These are phyloP conservation scores for Drosophila malerkotliana DNA, from an alignment of 1,140 invertebrate species.

Conservation along the genomic window DNA sequence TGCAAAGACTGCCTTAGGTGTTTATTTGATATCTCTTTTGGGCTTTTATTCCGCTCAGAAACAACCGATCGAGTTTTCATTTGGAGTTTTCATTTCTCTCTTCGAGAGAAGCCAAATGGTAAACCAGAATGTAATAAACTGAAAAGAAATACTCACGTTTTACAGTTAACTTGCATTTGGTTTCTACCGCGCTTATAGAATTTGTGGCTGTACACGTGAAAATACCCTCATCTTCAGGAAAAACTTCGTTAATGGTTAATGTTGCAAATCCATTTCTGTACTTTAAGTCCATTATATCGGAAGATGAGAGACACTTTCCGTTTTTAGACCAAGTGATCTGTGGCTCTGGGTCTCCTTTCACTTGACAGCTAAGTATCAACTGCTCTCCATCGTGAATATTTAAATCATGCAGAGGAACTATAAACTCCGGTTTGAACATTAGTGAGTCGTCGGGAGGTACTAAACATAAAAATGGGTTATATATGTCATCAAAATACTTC, in stretches of 20 bases:
- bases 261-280: constrained; percentile 94
- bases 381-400: constrained; percentile 92
- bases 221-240: constrained; percentile 96
- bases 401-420: constrained; percentile 88
- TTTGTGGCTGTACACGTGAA: constrained; percentile 96
- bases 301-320: constrained; percentile 89
- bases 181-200: constrained; percentile 92
- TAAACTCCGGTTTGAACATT: constrained; percentile 94
- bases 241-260: constrained; percentile 94
- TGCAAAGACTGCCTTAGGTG: too few species aligned
- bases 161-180: constrained; percentile 92
- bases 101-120: too few species aligned
- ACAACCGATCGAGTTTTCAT: too few species aligned
- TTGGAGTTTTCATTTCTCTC: too few species aligned
- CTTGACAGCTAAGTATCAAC: constrained; percentile 90
- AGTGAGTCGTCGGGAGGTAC: constrained; percentile 93
- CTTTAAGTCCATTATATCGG: constrained; percentile 94
- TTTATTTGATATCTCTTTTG: too few species aligned
- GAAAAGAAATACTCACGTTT: constrained; percentile 88
- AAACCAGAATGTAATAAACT: too few species aligned
- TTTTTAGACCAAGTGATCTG: constrained; percentile 94
- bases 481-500: neutral
- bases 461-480: constrained; percentile 64
- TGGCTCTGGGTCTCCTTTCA: constrained; percentile 96
- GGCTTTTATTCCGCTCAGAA: too few species aligned